phyloP scores from a whole-genome alignment of 2,797 vertebrate species.

The Rallus crepitans region DNA sequence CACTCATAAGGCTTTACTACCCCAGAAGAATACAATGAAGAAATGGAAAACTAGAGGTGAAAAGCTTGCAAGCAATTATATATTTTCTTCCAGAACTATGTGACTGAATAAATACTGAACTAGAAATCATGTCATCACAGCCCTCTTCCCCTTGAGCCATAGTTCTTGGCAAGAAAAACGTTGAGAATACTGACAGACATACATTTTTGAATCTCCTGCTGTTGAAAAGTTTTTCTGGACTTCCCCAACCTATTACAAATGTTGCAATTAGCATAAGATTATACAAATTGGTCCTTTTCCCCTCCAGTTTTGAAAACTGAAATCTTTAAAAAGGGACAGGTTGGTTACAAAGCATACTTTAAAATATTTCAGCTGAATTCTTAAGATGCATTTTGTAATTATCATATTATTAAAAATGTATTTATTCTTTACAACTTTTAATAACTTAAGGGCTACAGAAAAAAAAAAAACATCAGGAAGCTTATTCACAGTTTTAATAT shows the following conservation, averaged over 20 bases:
- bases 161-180: background rate
- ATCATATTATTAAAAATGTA: background rate
- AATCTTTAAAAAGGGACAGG: background rate
- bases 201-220: background rate
- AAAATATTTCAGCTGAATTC: background rate
- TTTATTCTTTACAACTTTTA: background rate
- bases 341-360: background rate
- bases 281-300: background rate
- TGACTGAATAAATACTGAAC: background rate
- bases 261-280: background rate
- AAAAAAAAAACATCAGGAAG: background rate
- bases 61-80: background rate
- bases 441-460: background rate
- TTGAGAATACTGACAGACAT: background rate
- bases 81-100: background rate
- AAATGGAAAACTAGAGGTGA: background rate
- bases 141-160: background rate
- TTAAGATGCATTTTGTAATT: background rate
- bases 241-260: background rate
- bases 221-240: background rate
- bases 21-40: background rate
- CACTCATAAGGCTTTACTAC: background rate
- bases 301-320: background rate
- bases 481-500: background rate
- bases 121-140: background rate